Evolutionary conservation across 2,113 vertebrate species (phyloP).

Genomic region (Sterna hirundo): DNA sequence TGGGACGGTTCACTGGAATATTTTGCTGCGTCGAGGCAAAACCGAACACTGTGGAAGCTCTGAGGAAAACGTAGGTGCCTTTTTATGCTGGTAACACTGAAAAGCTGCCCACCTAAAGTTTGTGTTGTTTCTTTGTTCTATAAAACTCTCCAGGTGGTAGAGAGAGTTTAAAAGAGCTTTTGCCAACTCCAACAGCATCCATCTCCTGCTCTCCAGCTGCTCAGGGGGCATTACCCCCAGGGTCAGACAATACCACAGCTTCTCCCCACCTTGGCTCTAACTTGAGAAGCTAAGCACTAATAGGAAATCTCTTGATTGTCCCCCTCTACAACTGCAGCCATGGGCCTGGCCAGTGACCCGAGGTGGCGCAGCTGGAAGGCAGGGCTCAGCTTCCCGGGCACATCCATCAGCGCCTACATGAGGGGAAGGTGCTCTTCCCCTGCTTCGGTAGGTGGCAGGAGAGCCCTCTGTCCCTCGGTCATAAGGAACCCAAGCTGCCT

Average conservation of each 20-base stretch:
- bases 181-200: neutral
- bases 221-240: neutral
- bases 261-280: neutral
- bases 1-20: neutral
- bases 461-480: neutral
- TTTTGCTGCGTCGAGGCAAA: neutral
- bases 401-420: fast-evolving
- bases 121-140: neutral
- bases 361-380: neutral
- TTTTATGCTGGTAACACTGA: neutral
- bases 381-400: neutral
- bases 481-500: neutral
- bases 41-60: neutral
- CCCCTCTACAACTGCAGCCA: neutral
- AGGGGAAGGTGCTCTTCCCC: neutral
- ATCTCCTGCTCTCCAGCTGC: neutral
- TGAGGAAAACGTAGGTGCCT: neutral
- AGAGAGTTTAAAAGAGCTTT: neutral
- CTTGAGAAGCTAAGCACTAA: neutral
- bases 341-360: neutral
- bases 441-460: fast-evolving
- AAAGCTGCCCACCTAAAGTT: neutral
- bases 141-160: neutral
- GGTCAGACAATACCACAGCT: neutral
- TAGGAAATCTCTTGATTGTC: neutral